Base-by-base conservation (phyloP, 2,888 invertebrate genomes). In the Drosophila siamana region DNA sequence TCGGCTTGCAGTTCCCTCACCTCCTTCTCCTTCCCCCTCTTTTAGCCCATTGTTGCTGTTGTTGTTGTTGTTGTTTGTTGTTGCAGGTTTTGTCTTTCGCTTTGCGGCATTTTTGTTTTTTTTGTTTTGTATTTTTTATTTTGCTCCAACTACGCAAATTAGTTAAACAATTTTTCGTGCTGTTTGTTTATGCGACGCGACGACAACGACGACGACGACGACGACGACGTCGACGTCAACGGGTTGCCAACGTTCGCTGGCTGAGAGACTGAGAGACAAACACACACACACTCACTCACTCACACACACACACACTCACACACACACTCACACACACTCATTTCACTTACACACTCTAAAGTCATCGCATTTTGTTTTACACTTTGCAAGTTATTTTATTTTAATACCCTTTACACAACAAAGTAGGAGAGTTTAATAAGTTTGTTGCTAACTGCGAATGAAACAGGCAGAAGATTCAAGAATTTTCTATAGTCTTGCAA, bases 111-210 rank as follows among this genome's bases (percentile, higher is more conserved):
- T 43, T 38, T 30, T 72, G 8, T 41, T 40, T 38, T 36, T 73
- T 13, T 7, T 36, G 5, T 59, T 46, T n/a, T 33, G 48, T 65
- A 51, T 8, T 46, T n/a, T 33, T 46, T 65, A 55, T 8, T 28
- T 56, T 28, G 55, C 54, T 33, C n/a, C 30, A 56, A 67, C 48
- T 74, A 62, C 54, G 62, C 70, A 73, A 86, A 86, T 86, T 80
- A 65, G 70, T 76, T 74, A 56, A 70, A 63, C 52, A 51, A 38
- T 57, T 61, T 65, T 50, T 36, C 16, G 13, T 64, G 47, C 28
- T 33, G 44, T 57, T 75, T 69, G 51, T 71, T 75, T 69, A 51
- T 75, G 47, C 33, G 33, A 33, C 33, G 33, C 33, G 33, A 33
- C 30, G 28, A 28, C 28, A 9, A 26, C 28, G 28, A 28, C 28